Conservation (phyloP, 2,888 invertebrate genomes). For the Zygogramma bicolorata region DNA sequence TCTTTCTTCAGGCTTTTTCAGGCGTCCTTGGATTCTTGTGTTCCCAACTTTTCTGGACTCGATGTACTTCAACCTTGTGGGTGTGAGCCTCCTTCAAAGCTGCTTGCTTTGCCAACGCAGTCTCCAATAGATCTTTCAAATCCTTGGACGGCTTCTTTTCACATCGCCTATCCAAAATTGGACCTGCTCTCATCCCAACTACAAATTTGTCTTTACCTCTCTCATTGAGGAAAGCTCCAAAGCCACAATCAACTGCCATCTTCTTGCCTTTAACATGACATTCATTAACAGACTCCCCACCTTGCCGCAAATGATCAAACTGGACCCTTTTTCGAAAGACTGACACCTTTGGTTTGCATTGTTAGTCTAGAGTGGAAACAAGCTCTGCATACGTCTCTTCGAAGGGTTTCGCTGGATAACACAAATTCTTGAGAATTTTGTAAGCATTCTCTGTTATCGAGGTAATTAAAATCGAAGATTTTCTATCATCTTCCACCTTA, state of each 20-base stretch:
- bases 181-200: constrained; percentile 23
- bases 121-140: constrained; percentile 18
- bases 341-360: constrained; percentile 32
- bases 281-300: constrained; percentile 31
- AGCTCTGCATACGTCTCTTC: constrained; percentile 6
- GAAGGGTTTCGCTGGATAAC: constrained; percentile 33
- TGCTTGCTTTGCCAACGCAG: constrained; percentile 20
- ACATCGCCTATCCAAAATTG: constrained; percentile 26
- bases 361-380: background rate
- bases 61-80: constrained; percentile 1
- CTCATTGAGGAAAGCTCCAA: constrained; percentile 27
- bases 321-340: constrained; percentile 36
- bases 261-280: constrained; percentile 42
- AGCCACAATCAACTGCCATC: constrained; percentile 44
- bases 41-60: background rate
- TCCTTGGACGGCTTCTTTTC: constrained; percentile 2
- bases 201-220: constrained; percentile 27
- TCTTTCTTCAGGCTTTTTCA: background rate
- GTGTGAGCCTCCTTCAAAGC: constrained; percentile 5
- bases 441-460: constrained; percentile 30
- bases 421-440: constrained; percentile 34
- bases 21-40: background rate
- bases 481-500: constrained; percentile 32
- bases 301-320: constrained; percentile 41
- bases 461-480: constrained; percentile 31